Evolutionary conservation across 1,140 invertebrate genomes (phyloP).

Genomic region (Paracyclopina nana): DNA sequence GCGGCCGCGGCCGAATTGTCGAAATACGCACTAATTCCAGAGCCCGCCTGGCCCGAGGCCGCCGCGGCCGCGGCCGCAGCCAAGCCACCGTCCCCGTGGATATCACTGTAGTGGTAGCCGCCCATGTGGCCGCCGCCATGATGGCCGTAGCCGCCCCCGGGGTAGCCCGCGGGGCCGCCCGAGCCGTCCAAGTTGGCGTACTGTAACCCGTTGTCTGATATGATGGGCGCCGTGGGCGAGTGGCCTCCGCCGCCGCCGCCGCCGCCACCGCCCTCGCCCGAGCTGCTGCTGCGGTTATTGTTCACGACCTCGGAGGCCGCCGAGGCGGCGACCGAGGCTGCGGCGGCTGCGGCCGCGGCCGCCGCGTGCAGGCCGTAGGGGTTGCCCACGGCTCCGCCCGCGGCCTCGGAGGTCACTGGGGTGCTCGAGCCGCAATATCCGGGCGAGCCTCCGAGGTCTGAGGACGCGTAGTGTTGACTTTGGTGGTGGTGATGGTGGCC

Average conservation of each 20-base stretch:
- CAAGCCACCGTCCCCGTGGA: neutral
- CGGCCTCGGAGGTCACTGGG: too few species aligned
- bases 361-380: too few species aligned
- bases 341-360: too few species aligned
- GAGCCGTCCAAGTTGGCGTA: constrained; percentile 13
- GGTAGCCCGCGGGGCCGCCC: neutral
- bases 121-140: neutral
- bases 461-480: too few species aligned
- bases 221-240: constrained; percentile 12
- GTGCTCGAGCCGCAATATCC: too few species aligned
- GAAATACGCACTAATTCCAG: neutral
- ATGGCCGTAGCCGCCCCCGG: neutral
- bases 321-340: too few species aligned
- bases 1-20: neutral
- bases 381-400: too few species aligned
- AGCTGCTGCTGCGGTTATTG: neutral
- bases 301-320: too few species aligned
- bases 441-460: too few species aligned
- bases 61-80: neutral
- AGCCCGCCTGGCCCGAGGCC: too few species aligned
- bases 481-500: neutral
- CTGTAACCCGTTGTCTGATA: constrained; percentile 8
- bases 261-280: neutral
- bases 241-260: neutral
- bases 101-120: neutral